phyloP scores from a whole-genome alignment of 2,888 invertebrate genomes.

The Pachydiplax longipennis region DNA sequence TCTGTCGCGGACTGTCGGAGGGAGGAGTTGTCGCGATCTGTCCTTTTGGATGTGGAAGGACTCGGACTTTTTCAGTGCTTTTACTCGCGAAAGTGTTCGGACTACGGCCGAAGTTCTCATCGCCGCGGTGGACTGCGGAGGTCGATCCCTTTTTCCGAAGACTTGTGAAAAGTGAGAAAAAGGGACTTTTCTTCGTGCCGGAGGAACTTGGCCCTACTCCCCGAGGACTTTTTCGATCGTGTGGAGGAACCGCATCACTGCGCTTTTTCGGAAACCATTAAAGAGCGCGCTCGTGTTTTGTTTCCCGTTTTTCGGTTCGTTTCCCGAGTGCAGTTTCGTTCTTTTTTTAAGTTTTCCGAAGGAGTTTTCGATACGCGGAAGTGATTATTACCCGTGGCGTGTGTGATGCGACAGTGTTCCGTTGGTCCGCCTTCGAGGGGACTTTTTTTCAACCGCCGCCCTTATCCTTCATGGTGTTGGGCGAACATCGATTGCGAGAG shows the following conservation, averaged over 20 bases:
- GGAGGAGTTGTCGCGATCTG: neutral
- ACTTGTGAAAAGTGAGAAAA: neutral
- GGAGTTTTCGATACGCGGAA: neutral
- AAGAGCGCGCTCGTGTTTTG: neutral
- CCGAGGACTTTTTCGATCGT: neutral
- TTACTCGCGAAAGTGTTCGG: too few relatives aligned
- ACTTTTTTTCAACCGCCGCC: neutral
- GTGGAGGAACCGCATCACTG: neutral
- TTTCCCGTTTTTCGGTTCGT: neutral
- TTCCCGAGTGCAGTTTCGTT: neutral
- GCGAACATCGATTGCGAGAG: slow-evolving; percentile 28
- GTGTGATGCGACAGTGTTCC: neutral
- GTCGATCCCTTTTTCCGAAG: neutral
- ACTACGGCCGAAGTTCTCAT: too few relatives aligned
- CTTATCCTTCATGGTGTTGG: neutral
- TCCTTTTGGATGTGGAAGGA: neutral
- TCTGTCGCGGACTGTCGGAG: neutral
- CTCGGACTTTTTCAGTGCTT: too few relatives aligned
- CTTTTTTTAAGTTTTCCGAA: neutral
- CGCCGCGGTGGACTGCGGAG: neutral
- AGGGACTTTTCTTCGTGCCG: neutral
- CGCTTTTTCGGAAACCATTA: neutral
- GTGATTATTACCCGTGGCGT: neutral
- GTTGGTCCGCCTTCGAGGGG: neutral
- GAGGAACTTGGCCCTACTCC: neutral